These are phyloP conservation scores for Meandrina meandrites DNA, from an alignment of 92 coral and sea anemone genomes.

Conservation along the genomic window DNA sequence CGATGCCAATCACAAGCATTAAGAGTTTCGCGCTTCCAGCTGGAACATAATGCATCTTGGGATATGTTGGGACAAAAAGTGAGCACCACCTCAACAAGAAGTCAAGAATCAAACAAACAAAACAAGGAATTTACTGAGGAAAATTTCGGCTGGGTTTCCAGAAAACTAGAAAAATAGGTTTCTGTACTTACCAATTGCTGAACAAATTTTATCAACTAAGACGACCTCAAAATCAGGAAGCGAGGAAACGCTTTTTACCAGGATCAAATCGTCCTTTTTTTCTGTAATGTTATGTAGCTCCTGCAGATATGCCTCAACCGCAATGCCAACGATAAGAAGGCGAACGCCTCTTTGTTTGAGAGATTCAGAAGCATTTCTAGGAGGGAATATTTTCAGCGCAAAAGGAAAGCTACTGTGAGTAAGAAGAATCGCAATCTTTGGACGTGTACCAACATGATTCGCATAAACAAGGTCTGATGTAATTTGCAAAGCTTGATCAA, in stretches of 20 bases:
- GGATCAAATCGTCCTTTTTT: neutral
- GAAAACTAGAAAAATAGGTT: too few species aligned
- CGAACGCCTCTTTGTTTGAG: neutral
- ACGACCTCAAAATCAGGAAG: neutral
- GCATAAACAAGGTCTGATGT: neutral
- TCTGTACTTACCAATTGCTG: conserved; percentile 6
- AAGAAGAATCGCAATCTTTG: neutral
- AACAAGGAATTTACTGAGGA: too few species aligned
- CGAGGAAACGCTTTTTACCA: neutral
- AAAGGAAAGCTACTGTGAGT: neutral
- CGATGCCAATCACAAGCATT: too few species aligned
- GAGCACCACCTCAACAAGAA: too few species aligned
- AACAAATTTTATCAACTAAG: conserved; percentile 25
- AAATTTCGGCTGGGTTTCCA: too few species aligned
- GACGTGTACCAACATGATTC: neutral
- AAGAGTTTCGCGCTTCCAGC: too few species aligned
- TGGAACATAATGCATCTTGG: too few species aligned
- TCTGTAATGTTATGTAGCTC: neutral
- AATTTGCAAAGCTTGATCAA: neutral
- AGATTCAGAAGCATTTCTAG: neutral
- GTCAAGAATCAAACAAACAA: too few species aligned
- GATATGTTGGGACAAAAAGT: too few species aligned
- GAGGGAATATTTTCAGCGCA: neutral
- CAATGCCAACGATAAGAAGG: neutral
- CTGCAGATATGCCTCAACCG: neutral